Evolutionary conservation across 1,140 invertebrate genomes (phyloP).

Genomic region (Aphelinus certus): DNA sequence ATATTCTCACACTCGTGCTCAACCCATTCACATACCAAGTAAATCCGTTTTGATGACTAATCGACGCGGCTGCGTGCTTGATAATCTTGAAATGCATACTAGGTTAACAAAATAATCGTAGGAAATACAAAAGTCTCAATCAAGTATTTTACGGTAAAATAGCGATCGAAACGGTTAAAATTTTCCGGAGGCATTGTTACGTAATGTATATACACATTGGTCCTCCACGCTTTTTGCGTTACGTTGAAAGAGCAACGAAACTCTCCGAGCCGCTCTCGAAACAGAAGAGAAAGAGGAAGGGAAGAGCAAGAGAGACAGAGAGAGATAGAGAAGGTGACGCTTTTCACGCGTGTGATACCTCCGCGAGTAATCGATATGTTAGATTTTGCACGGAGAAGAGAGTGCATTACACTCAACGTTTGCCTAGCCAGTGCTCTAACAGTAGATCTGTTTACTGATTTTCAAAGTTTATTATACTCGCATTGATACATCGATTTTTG

Average conservation of each 20-base stretch:
- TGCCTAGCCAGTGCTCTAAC: no score
- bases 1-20: no score
- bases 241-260: conserved; percentile 1
- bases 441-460: no score
- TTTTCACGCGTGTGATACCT: conserved; percentile 6
- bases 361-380: conserved; percentile 16
- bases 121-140: not conserved
- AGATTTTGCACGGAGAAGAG: not conserved
- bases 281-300: conserved; percentile 3
- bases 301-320: not conserved
- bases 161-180: not conserved
- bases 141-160: no score
- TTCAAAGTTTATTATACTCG: no score
- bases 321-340: not conserved
- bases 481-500: no score
- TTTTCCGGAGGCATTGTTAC: conserved; percentile 1
- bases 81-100: no score
- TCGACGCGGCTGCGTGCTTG: no score
- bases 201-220: conserved; percentile 11
- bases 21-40: no score
- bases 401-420: no score
- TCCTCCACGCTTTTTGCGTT: conserved; percentile 13
- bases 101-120: not conserved
- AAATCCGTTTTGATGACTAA: no score
- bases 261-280: not conserved